Evolutionary conservation across 2,113 vertebrate genomes (phyloP).

Genomic region (Sclerurus mexicanus): DNA sequence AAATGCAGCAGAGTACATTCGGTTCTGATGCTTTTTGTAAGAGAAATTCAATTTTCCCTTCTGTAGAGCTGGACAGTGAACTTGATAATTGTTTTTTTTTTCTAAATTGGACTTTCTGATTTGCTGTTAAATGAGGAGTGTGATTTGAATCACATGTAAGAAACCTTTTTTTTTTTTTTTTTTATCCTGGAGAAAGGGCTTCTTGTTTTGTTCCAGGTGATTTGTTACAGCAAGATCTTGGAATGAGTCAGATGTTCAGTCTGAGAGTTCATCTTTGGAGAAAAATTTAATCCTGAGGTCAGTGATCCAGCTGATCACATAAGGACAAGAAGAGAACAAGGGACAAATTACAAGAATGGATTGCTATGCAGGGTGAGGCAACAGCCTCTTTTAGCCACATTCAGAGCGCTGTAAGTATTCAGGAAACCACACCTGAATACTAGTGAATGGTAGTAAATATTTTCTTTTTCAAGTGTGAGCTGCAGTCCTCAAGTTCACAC

Average conservation of each 20-base stretch:
- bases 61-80: not conserved
- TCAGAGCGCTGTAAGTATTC: not conserved
- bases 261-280: not conserved
- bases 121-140: not conserved
- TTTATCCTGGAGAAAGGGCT: not conserved
- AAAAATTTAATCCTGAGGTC: not conserved
- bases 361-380: not conserved
- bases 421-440: not conserved
- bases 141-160: not conserved
- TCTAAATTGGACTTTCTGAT: not conserved
- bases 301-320: not conserved
- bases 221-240: not conserved
- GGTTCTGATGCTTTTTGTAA: not conserved
- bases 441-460: not conserved
- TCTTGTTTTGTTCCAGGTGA: not conserved
- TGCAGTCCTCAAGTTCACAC: not conserved
- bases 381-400: not conserved
- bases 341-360: rapidly evolving
- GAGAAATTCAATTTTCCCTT: not conserved
- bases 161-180: not conserved
- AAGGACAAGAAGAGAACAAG: not conserved
- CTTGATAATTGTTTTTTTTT: not conserved
- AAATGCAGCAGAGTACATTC: not conserved
- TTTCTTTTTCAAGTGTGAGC: not conserved
- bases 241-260: not conserved